Percentiles rank a stretch among this genome's conserved stretches.
phyloP scores from a whole-genome alignment of 2,113 vertebrate genomes.

The Equus przewalskii region DNA sequence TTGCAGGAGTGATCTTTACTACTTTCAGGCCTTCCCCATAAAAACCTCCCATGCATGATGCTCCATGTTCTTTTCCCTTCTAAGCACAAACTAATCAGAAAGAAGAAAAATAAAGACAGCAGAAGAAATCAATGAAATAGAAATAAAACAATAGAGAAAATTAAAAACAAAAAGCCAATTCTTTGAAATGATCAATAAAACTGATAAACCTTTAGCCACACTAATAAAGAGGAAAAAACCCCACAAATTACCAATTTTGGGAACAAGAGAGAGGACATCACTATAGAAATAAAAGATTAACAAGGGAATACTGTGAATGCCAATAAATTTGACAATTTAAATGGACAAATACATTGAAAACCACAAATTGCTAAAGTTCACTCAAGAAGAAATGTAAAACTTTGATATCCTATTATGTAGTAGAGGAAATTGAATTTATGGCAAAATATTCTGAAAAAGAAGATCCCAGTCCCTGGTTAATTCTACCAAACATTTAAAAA shows the following conservation, averaged over 20 bases:
- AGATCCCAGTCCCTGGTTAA: neutral
- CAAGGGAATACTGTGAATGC: too few relatives aligned
- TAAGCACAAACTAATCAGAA: neutral
- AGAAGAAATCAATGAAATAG: neutral
- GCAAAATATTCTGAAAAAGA: neutral
- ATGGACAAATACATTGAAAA: neutral
- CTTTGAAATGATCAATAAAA: neutral
- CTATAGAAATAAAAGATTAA: fast-evolving
- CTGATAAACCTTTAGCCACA: neutral
- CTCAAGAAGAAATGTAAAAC: neutral
- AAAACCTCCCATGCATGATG: neutral
- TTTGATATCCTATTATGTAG: neutral
- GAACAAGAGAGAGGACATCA: neutral
- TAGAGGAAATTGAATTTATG: neutral
- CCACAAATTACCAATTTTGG: neutral
- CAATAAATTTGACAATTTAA: neutral
- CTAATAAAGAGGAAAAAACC: neutral
- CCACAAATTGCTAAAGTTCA: neutral
- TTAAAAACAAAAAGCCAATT: neutral
- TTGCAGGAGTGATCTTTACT: neutral
- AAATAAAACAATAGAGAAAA: neutral
- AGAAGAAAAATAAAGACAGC: neutral
- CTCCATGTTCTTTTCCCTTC: too few relatives aligned
- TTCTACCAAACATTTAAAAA: neutral
- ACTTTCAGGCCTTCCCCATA: neutral